Conservation (phyloP, 2,797 vertebrate species). For the Sternotherus odoratus region DNA sequence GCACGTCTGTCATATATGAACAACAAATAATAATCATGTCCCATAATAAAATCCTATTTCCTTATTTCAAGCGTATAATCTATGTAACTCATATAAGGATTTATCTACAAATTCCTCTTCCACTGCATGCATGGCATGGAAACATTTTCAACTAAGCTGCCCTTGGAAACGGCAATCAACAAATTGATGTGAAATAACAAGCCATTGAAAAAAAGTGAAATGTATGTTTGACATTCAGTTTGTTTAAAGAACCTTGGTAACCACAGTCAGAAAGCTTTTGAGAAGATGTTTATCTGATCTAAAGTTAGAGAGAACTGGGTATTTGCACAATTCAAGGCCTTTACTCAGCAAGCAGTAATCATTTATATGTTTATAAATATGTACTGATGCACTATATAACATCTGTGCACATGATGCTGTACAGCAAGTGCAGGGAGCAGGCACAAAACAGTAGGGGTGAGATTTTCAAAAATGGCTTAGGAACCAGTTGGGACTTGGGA, state of each 20-base stretch:
- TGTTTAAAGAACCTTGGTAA: constrained; percentile 69
- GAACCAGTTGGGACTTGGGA: neutral
- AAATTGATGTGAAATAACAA: constrained; percentile 27
- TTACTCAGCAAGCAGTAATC: neutral
- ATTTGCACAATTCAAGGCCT: constrained; percentile 19
- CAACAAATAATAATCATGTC: neutral
- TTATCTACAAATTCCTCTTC: constrained; percentile 41
- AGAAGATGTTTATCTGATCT: constrained; percentile 47
- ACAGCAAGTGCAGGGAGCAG: constrained; percentile 43
- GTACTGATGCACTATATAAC: constrained; percentile 26
- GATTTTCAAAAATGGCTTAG: constrained; percentile 27
- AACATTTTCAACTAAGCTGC: constrained; percentile 53
- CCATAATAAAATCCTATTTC: neutral
- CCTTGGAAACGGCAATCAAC: constrained; percentile 15
- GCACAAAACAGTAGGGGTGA: constrained; percentile 19
- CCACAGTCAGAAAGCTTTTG: constrained; percentile 41
- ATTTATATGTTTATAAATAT: neutral
- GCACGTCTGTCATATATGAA: neutral
- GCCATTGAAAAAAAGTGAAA: neutral
- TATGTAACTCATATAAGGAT: constrained; percentile 10
- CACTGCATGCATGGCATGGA: constrained; percentile 8
- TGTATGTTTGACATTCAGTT: constrained; percentile 32
- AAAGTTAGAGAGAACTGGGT: constrained; percentile 32
- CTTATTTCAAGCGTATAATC: constrained; percentile 1
- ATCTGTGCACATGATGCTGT: constrained; percentile 10